Conservation (phyloP, 2,797 vertebrate genomes). For the Erpetoichthys calabaricus region DNA sequence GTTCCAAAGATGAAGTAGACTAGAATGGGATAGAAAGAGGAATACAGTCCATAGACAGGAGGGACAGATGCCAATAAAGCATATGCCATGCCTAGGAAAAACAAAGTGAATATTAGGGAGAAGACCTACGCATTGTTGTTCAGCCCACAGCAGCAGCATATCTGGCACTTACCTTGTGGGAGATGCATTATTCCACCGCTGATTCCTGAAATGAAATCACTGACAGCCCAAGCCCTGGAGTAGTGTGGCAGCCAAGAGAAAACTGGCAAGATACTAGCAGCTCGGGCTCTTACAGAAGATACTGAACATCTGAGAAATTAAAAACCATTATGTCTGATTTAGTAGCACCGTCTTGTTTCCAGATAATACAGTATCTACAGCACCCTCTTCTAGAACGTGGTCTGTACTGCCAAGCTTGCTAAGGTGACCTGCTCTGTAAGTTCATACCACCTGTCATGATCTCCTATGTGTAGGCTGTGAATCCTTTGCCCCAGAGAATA, state of each 20-base stretch:
- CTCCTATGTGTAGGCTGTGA: no score
- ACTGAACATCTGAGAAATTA: slow-evolving; percentile 54
- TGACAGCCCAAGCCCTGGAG: slow-evolving; percentile 64
- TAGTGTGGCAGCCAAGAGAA: slow-evolving; percentile 74
- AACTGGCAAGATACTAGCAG: slow-evolving; percentile 59
- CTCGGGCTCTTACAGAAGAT: slow-evolving; percentile 42
- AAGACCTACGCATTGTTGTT: neutral
- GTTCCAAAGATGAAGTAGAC: slow-evolving; percentile 57
- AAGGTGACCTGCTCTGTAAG: no score
- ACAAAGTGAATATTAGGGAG: neutral
- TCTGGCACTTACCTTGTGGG: slow-evolving; percentile 68
- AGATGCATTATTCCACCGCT: slow-evolving; percentile 92
- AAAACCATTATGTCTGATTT: neutral
- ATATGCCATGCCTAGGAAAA: slow-evolving; percentile 51
- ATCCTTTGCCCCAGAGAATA: no score
- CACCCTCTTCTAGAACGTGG: no score
- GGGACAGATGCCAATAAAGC: slow-evolving; percentile 50
- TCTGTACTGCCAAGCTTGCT: no score
- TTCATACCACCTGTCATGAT: no score
- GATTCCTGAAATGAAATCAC: slow-evolving; percentile 72
- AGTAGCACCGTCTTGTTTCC: neutral
- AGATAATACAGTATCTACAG: no score
- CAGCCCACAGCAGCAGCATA: no score
- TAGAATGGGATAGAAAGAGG: slow-evolving; percentile 51
- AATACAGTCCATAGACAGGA: slow-evolving; percentile 52